A percentile compares a stretch with the other conserved stretches of the same genome.
phyloP scores from a whole-genome alignment of 2,888 invertebrate species.

The Spisula solida region DNA sequence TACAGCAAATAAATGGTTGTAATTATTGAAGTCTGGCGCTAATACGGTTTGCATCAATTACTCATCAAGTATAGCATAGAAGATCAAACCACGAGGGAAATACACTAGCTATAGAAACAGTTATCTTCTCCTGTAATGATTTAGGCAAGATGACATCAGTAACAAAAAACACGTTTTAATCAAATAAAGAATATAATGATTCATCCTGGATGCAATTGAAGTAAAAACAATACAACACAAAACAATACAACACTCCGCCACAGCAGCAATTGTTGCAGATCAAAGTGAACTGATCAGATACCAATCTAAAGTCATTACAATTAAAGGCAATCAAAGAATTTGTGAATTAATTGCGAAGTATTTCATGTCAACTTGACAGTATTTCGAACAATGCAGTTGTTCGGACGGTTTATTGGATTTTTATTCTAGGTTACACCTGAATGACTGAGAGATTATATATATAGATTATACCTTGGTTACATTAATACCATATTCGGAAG shows the following conservation, averaged over 20 bases:
- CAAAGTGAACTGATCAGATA: not conserved
- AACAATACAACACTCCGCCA: not conserved
- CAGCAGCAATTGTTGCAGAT: not conserved
- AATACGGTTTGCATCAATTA: not conserved
- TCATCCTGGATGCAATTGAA: not conserved
- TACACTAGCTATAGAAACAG: not conserved
- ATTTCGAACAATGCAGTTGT: not conserved
- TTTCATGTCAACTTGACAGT: not conserved
- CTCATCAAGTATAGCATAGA: not conserved
- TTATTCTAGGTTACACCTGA: too few relatives aligned
- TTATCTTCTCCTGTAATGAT: not conserved
- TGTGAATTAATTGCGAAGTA: not conserved
- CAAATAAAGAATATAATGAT: constrained; percentile 1
- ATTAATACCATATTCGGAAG: too few relatives aligned
- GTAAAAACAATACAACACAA: not conserved
- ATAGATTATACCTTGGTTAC: too few relatives aligned
- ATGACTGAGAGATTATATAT: too few relatives aligned
- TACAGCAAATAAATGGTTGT: too few relatives aligned
- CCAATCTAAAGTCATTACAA: constrained; percentile 14
- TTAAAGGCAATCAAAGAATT: not conserved
- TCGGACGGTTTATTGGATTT: not conserved
- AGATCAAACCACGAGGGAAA: not conserved
- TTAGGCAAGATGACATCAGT: not conserved
- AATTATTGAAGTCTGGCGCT: too few relatives aligned
- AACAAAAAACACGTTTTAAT: not conserved